phyloP scores from a whole-genome alignment of 1,140 invertebrate species.

The Tenebrio molitor region DNA sequence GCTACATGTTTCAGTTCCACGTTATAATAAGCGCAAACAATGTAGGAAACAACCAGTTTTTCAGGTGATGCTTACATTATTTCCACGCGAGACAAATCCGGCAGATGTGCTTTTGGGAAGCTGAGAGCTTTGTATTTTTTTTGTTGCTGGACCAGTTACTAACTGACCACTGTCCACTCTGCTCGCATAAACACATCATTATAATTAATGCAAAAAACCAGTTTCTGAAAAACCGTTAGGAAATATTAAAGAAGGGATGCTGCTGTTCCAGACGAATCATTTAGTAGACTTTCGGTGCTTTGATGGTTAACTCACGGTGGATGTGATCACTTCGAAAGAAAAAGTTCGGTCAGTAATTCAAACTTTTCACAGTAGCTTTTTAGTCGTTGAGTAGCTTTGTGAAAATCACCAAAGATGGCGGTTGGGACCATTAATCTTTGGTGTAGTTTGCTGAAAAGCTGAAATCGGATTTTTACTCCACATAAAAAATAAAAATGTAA shows the following conservation, averaged over 20 bases:
- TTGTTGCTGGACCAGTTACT: slow-evolving; percentile 59
- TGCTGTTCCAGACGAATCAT: background rate
- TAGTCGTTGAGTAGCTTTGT: background rate
- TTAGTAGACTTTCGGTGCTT: slow-evolving; percentile 13
- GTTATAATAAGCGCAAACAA: slow-evolving; percentile 37
- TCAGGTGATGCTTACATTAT: slow-evolving; percentile 44
- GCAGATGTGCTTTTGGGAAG: slow-evolving; percentile 58
- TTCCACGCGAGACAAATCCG: slow-evolving; percentile 44
- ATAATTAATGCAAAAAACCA: slow-evolving; percentile 52
- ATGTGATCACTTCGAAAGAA: background rate
- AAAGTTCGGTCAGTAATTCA: background rate
- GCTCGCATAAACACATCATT: slow-evolving; percentile 30
- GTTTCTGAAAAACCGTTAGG: slow-evolving; percentile 58
- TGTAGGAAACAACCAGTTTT: slow-evolving; percentile 53
- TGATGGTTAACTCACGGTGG: slow-evolving; percentile 8
- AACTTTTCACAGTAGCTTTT: background rate
- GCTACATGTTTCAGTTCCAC: background rate
- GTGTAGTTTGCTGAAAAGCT: background rate
- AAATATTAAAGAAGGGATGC: slow-evolving; percentile 31
- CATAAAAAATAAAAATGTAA: too few species aligned
- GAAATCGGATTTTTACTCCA: too few species aligned
- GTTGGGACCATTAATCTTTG: too few species aligned
- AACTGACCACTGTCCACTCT: slow-evolving; percentile 62
- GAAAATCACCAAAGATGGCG: slow-evolving; percentile 5
- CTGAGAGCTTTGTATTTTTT: slow-evolving; percentile 48